phyloP scores from a whole-genome alignment of 2,888 invertebrate species.

The Caenorhabditis doughertyi region DNA sequence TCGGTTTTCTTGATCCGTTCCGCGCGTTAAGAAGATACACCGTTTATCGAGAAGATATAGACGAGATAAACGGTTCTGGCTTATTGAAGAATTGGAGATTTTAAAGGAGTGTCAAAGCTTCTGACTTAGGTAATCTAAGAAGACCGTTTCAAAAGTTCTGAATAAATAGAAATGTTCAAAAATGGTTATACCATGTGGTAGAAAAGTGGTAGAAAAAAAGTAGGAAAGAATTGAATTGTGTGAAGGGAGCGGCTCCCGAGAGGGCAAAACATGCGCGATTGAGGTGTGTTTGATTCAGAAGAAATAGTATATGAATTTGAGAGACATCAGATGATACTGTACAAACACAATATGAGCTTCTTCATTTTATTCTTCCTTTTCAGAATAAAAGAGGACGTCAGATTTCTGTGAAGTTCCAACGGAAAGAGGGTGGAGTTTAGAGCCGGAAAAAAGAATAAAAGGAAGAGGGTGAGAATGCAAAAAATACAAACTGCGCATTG shows the following conservation, averaged over 20 bases:
- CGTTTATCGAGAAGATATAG: no score
- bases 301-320: conserved; percentile 27
- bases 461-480: conserved; percentile 12
- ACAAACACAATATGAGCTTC: conserved; percentile 41
- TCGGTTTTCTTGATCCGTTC: conserved; percentile 31
- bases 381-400: conserved; percentile 39
- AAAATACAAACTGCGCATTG: conserved; percentile 46
- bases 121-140: no score
- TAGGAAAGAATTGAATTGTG: conserved; percentile 11
- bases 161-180: conserved; percentile 2
- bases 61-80: no score
- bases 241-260: conserved; percentile 52
- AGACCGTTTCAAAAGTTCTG: background rate
- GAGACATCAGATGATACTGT: conserved; percentile 49
- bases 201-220: conserved; percentile 5
- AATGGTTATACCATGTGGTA: background rate
- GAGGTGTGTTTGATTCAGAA: conserved; percentile 48
- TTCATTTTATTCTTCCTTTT: conserved; percentile 17
- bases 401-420: background rate
- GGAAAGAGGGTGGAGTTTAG: background rate
- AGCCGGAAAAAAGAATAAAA: conserved; percentile 18
- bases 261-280: conserved; percentile 54
- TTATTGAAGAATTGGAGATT: no score
- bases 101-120: no score
- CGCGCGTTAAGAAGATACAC: background rate